Base-by-base conservation (phyloP, 2,888 invertebrate species). In the Parthenolecanium corni region DNA sequence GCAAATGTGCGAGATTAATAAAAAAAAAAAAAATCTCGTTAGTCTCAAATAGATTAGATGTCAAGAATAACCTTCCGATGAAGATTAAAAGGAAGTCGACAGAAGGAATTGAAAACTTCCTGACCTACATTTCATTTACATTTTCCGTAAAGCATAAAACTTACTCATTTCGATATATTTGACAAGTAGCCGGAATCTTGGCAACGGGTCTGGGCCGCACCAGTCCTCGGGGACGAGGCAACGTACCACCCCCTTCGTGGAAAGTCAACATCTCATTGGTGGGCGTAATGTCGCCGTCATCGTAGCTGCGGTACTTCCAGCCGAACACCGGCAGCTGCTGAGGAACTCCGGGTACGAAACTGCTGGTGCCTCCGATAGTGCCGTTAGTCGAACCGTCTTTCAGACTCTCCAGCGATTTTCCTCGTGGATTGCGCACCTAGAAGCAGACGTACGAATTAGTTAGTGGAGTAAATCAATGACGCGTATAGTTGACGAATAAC, bases 221-320 rank as follows among this genome's bases (percentile, higher is more conserved):
- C 14, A 86, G 76, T 1, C 86, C 86, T 67, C 89, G 78, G 3
- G 90, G 91, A 62, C 93, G 81, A 0, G 92, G 91, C 66, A 93
- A 74, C 0, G 93, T 93, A 6, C 91, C 90, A 1, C 88, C 86
- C 0, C 88, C 88, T 69, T 70, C 69, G 61, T 70, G 70, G 42
- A 70, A 66, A 16, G 69, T 66, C 56, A 70, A 69, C 23, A 78
- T 76, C 73, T 91, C 90, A 72, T 91, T 91, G 52, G 91, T 91
- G 14, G 87, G 86, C 36, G 91, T 91, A 67, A 91, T 85, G 73
- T 92, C 91, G 23, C 90, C 90, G 72, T 90, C 91, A 73, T 90
- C 90, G 73, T 88, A 89, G 66, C 86, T 85, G 69, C 87, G 80
- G 62, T 64, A 54, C 63, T 64, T 24, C 68, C 67, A 68, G n/a